Evolutionary conservation across 2,797 vertebrate species (phyloP).

Genomic region (Pseudochirops cupreus): DNA sequence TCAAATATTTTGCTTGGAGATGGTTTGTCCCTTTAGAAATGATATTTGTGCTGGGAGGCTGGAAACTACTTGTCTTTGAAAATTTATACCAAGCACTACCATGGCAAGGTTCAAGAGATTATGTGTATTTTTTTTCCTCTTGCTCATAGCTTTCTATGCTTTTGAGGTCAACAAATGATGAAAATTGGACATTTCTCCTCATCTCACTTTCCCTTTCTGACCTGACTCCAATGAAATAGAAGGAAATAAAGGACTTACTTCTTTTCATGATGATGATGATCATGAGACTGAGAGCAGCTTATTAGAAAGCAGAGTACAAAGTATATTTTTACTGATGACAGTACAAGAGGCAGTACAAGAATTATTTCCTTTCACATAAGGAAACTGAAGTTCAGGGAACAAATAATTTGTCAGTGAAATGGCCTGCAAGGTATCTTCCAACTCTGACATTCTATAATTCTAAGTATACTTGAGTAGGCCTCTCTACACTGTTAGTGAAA

Average conservation of each 20-base stretch:
- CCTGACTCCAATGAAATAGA: neutral
- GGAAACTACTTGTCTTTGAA: neutral
- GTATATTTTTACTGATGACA: neutral
- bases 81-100: neutral
- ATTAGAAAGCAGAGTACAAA: neutral
- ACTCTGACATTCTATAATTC: neutral
- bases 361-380: neutral
- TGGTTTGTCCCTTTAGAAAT: neutral
- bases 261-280: neutral
- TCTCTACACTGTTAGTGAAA: neutral
- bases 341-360: neutral
- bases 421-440: neutral
- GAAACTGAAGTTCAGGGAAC: neutral
- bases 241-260: neutral
- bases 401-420: neutral
- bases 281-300: neutral
- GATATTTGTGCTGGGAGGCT: neutral
- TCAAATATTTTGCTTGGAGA: neutral
- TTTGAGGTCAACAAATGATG: neutral
- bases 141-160: neutral
- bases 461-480: neutral
- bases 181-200: neutral
- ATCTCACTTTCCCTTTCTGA: neutral
- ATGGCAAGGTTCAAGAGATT: neutral
- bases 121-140: neutral